Conservation (phyloP, 1,140 invertebrate species). For the Calephelis virginiensis region DNA sequence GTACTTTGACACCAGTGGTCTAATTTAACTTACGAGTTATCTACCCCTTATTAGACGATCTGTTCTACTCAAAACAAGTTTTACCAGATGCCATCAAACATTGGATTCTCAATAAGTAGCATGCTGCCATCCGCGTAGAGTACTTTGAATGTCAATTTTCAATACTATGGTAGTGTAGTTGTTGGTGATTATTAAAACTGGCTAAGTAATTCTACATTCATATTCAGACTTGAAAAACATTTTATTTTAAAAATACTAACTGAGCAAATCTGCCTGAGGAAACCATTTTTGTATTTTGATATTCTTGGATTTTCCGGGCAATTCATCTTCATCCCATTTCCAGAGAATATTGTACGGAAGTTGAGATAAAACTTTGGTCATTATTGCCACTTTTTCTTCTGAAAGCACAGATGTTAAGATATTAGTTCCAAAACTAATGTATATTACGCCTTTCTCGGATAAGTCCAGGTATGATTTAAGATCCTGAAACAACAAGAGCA, state of each 20-base stretch:
- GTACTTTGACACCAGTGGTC: too few relatives aligned
- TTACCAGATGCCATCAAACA: too few relatives aligned
- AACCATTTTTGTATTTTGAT: conserved; percentile 70
- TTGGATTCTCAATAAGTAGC: too few relatives aligned
- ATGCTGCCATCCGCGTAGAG: too few relatives aligned
- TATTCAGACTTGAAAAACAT: neutral
- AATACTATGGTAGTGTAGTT: too few relatives aligned
- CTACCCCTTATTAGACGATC: too few relatives aligned
- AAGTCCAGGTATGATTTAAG: conserved; percentile 40
- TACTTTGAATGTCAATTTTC: too few relatives aligned
- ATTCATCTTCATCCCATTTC: conserved; percentile 69
- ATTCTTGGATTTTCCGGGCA: conserved; percentile 39
- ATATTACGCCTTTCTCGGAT: conserved; percentile 54
- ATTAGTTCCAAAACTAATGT: conserved; percentile 78
- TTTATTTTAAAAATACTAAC: conserved; percentile 18
- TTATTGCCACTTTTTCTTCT: conserved; percentile 44
- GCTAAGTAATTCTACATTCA: neutral
- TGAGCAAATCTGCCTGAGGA: conserved; percentile 53
- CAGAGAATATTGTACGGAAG: conserved; percentile 72
- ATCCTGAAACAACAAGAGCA: conserved; percentile 33
- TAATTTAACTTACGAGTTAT: too few relatives aligned
- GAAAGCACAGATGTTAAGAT: conserved; percentile 62
- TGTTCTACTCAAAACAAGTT: too few relatives aligned
- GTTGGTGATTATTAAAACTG: too few relatives aligned
- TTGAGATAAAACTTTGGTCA: conserved; percentile 65